phyloP scores from a whole-genome alignment of 2,113 vertebrate species.

The Myrmecobius fasciatus region DNA sequence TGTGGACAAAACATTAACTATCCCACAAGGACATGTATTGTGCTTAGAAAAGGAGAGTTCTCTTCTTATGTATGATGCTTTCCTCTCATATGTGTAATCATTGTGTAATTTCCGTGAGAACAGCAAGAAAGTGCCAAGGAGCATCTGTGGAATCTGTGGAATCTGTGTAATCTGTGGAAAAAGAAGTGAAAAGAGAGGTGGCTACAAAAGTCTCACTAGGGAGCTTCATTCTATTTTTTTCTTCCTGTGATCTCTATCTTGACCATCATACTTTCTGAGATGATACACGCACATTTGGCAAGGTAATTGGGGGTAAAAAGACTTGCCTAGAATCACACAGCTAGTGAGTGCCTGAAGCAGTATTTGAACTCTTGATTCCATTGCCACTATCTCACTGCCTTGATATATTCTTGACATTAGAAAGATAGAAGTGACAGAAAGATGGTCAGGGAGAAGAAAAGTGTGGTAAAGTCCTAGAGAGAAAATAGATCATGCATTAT shows the following conservation, averaged over 20 bases:
- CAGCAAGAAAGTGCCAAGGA: not conserved
- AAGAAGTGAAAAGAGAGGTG: not conserved
- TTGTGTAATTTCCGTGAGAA: not conserved
- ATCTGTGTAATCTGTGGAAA: not conserved
- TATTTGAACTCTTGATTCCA: no score
- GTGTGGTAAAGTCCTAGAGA: not conserved
- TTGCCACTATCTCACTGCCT: no score
- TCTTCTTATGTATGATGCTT: not conserved
- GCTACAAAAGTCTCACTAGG: not conserved
- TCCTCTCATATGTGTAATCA: not conserved
- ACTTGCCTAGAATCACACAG: no score
- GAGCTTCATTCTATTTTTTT: not conserved
- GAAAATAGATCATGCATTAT: not conserved
- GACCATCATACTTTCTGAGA: not conserved
- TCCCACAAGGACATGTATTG: not conserved
- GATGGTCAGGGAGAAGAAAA: not conserved
- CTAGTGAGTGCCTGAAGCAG: no score
- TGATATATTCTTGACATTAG: not conserved
- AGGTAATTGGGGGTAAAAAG: no score
- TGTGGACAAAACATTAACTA: not conserved
- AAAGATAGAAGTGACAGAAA: not conserved
- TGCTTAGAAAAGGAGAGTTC: not conserved
- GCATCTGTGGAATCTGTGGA: not conserved
- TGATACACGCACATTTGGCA: no score
- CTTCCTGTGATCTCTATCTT: not conserved